Evolutionary conservation across 2,113 vertebrate species (phyloP).

Genomic region (Lepus americanus): DNA sequence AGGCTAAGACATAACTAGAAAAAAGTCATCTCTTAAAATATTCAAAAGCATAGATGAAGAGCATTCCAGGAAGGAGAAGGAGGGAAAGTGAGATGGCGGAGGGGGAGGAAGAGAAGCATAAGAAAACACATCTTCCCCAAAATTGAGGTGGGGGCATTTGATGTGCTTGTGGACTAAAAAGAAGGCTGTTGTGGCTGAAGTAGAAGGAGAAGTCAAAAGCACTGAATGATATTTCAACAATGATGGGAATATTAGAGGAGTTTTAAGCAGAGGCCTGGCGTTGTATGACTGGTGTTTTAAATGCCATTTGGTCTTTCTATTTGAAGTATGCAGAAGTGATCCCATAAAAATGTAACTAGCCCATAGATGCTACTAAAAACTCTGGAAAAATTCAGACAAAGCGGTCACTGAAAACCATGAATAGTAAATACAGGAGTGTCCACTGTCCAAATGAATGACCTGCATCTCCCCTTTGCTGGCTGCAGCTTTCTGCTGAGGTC

Average conservation of each 20-base stretch:
- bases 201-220: background rate
- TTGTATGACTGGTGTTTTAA: background rate
- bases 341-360: background rate
- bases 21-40: background rate
- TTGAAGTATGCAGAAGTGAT: background rate
- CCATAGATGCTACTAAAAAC: background rate
- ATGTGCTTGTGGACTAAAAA: background rate
- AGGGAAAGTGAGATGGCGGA: no score
- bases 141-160: background rate
- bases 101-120: background rate
- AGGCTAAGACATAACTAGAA: background rate
- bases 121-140: background rate
- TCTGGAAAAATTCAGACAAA: background rate
- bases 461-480: background rate
- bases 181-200: background rate
- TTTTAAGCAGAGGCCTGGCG: background rate
- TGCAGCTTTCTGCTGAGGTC: background rate
- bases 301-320: background rate
- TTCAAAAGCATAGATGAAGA: background rate
- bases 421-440: background rate
- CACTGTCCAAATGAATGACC: background rate
- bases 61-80: background rate
- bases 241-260: background rate
- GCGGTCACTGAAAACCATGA: background rate
- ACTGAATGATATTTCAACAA: no score